Evolutionary conservation across 2,888 invertebrate species (phyloP), one percentile per base, ranked within the genome.

Genomic region (Caenorhabditis wallacei): DNA sequence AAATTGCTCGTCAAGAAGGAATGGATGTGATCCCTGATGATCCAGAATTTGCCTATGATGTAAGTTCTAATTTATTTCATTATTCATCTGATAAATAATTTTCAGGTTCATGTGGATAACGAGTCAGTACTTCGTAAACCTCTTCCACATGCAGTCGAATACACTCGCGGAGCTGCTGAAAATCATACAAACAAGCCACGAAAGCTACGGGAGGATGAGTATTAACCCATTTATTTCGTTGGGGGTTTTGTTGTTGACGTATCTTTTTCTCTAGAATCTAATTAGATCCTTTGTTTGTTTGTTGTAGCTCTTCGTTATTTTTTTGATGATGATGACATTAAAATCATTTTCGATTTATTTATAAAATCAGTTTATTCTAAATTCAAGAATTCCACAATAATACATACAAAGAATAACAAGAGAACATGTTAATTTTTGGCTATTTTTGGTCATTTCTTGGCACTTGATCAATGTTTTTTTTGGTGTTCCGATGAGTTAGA

Each of bases 131-230:
- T 90, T 69, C 85, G 87, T 1, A 80, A 86, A 35, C 90, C 91
- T 1, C 80, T 85, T 13, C 89, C 89, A 43, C 66, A 71, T n/a
- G 56, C 87, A 3, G 80, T 84, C 22, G 78, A 84, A 22, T 91
- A 83, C 72, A 84, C 87, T 10, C 83, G 86, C 7, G 91, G 90
- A 22, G 85, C 91, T 22, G 59, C 84, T 30, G 81, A 68, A 61
- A 85, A 84, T 69, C 90, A 91, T 70, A 84, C 78, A 20, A 85
- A 70, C 43, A 85, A 86, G 59, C 91, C 91, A 20, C 68, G 90
- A 63, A 88, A 90, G 63, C 84, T 91, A 20, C 85, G 82, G 20
- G 72, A 80, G 35, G 87, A 88, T 22, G 91, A 91, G 81, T 91
- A 75, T 82, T 91, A 74, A 80, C 13, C 13, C 1, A 53, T 35